Base-by-base conservation (phyloP, 2,797 vertebrate species). In the Sparus aurata region DNA sequence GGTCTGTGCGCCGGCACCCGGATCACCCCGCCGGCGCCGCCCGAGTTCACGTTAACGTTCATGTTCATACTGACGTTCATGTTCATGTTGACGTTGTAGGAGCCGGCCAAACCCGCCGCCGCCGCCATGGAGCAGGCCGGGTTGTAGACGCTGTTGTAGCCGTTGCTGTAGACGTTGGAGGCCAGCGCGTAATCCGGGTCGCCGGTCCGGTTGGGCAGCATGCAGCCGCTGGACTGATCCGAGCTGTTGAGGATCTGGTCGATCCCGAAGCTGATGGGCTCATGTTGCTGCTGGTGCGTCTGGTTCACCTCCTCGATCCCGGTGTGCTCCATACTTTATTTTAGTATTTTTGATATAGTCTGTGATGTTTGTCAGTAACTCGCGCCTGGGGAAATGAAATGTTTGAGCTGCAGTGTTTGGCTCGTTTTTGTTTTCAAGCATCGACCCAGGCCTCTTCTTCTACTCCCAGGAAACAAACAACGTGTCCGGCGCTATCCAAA, bases 261-360 rank as follows among this genome's bases (percentile, higher is more conserved):
- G 85, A 99, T 99, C 71, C 98, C 97, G 86, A 98, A 99, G 90
- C 97, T 97, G 90, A 97, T 97, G 88, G 96, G 96, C 43, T 97
- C 97, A 78, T 96, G 93, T 80, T 91, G 92, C 87, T 93, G 95
- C 90, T 94, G 94, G 90, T 96, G 96, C 50, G 95, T 96, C 84
- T 95, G 95, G 89, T 90, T 95, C 89, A 95, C 96, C 82, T 96
- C 95, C 85, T 96, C 95, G 85, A 96, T 96, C 11, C 94, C 96
- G 43, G 95, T 94, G 91, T 95, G 94, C 87, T 97, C 96, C 96
- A 97, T 97, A 47, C 75, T 90, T 75, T 67, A 2, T 50, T 67
- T 74, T 87, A 77, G 70, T 71, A 45, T 5, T 41, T 13, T 78
- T 54, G 0, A 34, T 34, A 34, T 6, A 34, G 34, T 74, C 62